phyloP scores from a whole-genome alignment of 2,888 invertebrate genomes.

The Eristalis tenax region DNA sequence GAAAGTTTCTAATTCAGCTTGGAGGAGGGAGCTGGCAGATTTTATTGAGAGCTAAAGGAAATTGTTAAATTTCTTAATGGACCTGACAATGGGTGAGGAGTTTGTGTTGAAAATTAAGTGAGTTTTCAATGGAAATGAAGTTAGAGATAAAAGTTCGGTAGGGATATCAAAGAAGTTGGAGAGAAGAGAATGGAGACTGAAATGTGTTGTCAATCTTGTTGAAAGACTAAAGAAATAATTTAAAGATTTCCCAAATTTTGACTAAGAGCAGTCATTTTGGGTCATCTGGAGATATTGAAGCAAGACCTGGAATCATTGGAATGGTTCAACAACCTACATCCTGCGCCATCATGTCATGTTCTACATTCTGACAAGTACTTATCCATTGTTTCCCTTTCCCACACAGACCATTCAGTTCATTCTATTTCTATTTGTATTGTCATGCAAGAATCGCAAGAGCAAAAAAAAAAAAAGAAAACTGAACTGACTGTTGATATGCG shows the following conservation, averaged over 20 bases:
- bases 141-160: background rate
- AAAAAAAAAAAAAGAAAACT: background rate
- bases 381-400: background rate
- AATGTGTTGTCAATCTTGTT: too few relatives aligned
- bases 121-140: background rate
- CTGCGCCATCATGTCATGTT: background rate
- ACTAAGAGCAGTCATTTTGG: too few relatives aligned
- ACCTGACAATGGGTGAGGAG: conserved; percentile 1
- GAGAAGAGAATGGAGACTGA: too few relatives aligned
- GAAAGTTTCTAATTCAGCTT: conserved; percentile 62
- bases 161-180: too few relatives aligned
- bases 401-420: background rate
- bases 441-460: background rate
- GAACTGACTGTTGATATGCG: conserved; percentile 21
- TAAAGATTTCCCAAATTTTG: too few relatives aligned
- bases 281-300: background rate
- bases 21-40: background rate
- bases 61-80: conserved; percentile 49
- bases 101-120: background rate
- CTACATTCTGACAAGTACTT: background rate
- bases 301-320: background rate
- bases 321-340: background rate
- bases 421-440: background rate
- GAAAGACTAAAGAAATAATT: too few relatives aligned
- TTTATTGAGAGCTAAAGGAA: conserved; percentile 39